A percentile compares a stretch with the other conserved stretches of the same genome.
Conservation (phyloP, 1,140 invertebrate species). For the Ditylenchus dipsaci region DNA sequence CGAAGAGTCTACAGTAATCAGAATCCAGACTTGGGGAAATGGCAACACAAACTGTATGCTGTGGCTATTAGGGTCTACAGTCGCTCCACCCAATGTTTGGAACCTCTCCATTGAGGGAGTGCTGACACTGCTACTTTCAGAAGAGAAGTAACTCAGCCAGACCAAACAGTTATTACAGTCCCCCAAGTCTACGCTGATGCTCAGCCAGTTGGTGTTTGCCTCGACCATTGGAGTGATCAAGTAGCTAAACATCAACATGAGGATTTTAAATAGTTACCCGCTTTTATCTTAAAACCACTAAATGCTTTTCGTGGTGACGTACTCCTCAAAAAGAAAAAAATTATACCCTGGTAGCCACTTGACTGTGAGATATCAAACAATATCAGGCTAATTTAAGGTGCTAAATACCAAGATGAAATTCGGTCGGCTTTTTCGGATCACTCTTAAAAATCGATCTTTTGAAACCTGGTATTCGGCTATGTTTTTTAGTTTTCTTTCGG, state of each 20-base stretch:
- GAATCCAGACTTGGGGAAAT: conserved; percentile 7
- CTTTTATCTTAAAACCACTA: too few relatives aligned
- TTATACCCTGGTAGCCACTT: too few relatives aligned
- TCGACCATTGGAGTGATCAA: conserved; percentile 7
- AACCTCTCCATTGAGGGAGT: background rate
- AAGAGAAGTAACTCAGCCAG: conserved; percentile 4
- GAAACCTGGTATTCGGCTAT: too few relatives aligned
- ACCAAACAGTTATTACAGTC: conserved; percentile 5
- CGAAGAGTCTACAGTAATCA: conserved; percentile 3
- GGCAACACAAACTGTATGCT: conserved; percentile 12
- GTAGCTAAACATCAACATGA: conserved; percentile 5
- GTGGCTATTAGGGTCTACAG: conserved; percentile 1
- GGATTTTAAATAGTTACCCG: too few relatives aligned
- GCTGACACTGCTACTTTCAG: background rate
- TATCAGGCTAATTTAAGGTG: too few relatives aligned
- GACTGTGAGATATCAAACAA: background rate
- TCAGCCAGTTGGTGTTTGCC: background rate
- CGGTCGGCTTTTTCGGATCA: too few relatives aligned
- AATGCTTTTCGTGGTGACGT: too few relatives aligned
- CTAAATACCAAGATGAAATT: too few relatives aligned
- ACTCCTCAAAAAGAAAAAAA: too few relatives aligned
- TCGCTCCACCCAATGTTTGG: conserved; percentile 3
- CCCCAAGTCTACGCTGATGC: conserved; percentile 1
- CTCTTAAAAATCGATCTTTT: too few relatives aligned
- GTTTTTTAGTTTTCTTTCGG: too few relatives aligned